phyloP scores from a whole-genome alignment of 2,113 vertebrate genomes.

The Chamaea fasciata region DNA sequence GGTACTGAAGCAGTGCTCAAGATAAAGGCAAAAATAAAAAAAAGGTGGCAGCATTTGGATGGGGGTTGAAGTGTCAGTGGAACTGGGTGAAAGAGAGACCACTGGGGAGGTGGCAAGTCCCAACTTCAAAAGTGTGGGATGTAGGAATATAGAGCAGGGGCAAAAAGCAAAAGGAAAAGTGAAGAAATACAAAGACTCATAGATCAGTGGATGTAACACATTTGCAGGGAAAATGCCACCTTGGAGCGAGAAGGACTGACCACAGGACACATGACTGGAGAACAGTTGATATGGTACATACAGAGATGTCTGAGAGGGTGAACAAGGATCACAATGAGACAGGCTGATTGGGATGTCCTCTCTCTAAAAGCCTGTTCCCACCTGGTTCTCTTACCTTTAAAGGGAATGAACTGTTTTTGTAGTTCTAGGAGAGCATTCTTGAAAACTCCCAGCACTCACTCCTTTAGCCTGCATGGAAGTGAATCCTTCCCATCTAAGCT shows the following conservation, averaged over 20 bases:
- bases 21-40: not conserved
- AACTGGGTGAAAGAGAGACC: not conserved
- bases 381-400: not conserved
- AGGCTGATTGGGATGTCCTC: not conserved
- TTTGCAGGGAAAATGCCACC: not conserved
- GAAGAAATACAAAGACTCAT: not conserved
- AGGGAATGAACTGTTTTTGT: not conserved
- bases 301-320: not conserved
- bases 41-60: not conserved
- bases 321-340: not conserved
- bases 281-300: not conserved
- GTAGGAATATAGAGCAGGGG: not conserved
- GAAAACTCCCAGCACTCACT: not conserved
- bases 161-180: not conserved
- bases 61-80: not conserved
- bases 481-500: not conserved
- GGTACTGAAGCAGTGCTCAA: not conserved
- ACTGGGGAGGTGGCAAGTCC: not conserved
- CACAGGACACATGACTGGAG: not conserved
- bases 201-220: not conserved
- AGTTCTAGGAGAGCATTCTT: not conserved
- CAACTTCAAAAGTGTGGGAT: not conserved
- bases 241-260: not conserved
- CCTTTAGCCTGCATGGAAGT: not conserved
- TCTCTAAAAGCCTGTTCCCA: not conserved